Evolutionary conservation across 2,888 invertebrate genomes (phyloP), one percentile per base, ranked within the genome.

Genomic region (Chalcosyrphus nemorum): DNA sequence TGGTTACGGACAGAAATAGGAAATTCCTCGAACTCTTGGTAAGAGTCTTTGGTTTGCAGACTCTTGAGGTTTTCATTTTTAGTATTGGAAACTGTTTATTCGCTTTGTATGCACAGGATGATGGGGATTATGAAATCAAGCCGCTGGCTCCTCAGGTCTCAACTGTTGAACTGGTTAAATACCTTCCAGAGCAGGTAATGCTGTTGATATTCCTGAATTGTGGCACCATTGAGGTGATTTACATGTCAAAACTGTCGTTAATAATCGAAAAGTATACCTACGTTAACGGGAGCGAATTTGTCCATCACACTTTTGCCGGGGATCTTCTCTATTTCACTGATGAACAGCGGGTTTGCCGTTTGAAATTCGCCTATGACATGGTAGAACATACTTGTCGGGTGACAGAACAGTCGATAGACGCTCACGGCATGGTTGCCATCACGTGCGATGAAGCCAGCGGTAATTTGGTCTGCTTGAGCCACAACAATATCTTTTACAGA

Each of bases 211-310:
- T 88, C 24, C 86, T 91, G 0, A 87, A 86, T 57, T 89, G 88
- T 61, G 91, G 91, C 7, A 88, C 87, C 19, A 87, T 91, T 32
- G 91, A 91, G 61, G 88, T 91, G 11, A 90, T 90, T 89, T 91
- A 88, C 72, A 66, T 88, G 50, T 91, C 91, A 1, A 65, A 66
- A 11, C 47, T 85, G 32, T 41, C 76, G 3, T 38, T 63, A n/a
- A 68, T 88, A 0, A 81, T 91, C 11, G 88, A 88, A 6, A 88
- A 88, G 4, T 87, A 87, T 9, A 86, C 87, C 35, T 87, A 90
- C 41, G 86, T 88, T 35, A 87, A 88, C 0, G 89, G 90, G 6
- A 70, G 87, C 1, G 80, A 88, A 21, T 90, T 88, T 81, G 75
- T 88, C 2, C 88, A 89, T 57, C 89, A 87, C 29, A 89, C 89